Percentiles rank a stretch among this genome's conserved stretches.
Evolutionary conservation across 2,888 invertebrate species (phyloP).

Genomic region (Leucophora obtusa): DNA sequence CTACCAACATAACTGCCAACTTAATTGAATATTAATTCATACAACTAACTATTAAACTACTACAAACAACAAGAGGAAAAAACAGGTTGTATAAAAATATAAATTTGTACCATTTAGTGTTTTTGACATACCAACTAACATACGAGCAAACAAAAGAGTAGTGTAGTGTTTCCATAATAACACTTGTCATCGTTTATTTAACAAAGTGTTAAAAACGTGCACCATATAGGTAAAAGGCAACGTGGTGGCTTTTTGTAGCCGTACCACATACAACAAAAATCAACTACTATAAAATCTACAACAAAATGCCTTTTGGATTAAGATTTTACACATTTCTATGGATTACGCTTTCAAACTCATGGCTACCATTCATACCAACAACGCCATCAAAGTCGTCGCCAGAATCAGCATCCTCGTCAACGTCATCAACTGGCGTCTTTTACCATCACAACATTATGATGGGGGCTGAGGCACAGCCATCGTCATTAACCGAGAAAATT

Average conservation of each 20-base stretch:
- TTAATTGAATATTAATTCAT: conserved; percentile 10
- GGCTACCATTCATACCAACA: conserved; percentile 69
- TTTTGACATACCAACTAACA: not conserved
- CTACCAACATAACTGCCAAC: conserved; percentile 23
- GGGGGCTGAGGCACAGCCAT: conserved; percentile 73
- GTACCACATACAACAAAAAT: conserved; percentile 35
- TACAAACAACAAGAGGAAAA: not conserved
- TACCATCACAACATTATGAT: conserved; percentile 55
- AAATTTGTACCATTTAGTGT: not conserved
- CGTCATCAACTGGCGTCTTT: conserved; percentile 52
- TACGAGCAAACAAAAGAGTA: not conserved
- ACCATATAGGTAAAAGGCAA: conserved; percentile 36
- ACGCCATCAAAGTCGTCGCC: conserved; percentile 50
- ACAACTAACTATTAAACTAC: not conserved
- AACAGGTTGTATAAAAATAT: not conserved
- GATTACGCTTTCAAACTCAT: conserved; percentile 73
- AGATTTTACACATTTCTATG: conserved; percentile 74
- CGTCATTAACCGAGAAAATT: conserved; percentile 79
- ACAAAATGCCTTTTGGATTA: conserved; percentile 76
- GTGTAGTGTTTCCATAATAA: conserved; percentile 29
- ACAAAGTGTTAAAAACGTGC: conserved; percentile 38
- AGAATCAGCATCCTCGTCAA: conserved; percentile 20
- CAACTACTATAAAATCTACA: conserved; percentile 58
- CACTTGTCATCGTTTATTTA: conserved; percentile 40
- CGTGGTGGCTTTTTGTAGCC: conserved; percentile 51